A percentile compares a stretch with the other conserved stretches of the same genome.
These are phyloP conservation scores for Typhlichthys subterraneus DNA, from an alignment of 2,797 vertebrate genomes.

Conservation along the genomic window DNA sequence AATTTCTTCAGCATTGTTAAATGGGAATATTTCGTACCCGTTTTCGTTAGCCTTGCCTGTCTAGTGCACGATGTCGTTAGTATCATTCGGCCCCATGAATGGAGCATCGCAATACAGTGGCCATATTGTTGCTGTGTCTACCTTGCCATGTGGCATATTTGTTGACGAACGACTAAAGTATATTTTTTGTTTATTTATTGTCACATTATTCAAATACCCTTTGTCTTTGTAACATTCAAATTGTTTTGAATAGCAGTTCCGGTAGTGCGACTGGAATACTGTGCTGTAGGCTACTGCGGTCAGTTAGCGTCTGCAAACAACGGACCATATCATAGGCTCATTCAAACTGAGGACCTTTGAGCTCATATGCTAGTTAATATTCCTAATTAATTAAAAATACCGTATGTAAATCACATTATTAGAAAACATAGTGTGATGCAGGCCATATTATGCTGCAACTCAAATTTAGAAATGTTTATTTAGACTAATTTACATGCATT, in stretches of 20 bases:
- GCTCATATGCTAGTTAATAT: constrained; percentile 7
- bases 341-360: constrained; percentile 40
- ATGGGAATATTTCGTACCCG: background rate
- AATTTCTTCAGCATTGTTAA: background rate
- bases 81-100: constrained; percentile 28
- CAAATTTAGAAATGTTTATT: no score
- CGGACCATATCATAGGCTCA: constrained; percentile 61
- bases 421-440: background rate
- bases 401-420: background rate
- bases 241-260: background rate
- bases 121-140: constrained; percentile 58
- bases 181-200: constrained; percentile 13
- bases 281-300: constrained; percentile 3
- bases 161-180: constrained; percentile 51
- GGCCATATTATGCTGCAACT: no score
- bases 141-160: constrained; percentile 66
- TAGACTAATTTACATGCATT: no score
- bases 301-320: constrained; percentile 63
- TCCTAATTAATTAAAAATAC: background rate
- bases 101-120: constrained; percentile 57
- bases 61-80: background rate
- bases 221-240: no score
- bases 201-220: background rate
- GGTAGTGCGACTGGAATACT: background rate
- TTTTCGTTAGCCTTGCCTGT: background rate